These are phyloP conservation scores for Gonatopus flavifemur DNA, from an alignment of 1,140 invertebrate species.

Conservation along the genomic window DNA sequence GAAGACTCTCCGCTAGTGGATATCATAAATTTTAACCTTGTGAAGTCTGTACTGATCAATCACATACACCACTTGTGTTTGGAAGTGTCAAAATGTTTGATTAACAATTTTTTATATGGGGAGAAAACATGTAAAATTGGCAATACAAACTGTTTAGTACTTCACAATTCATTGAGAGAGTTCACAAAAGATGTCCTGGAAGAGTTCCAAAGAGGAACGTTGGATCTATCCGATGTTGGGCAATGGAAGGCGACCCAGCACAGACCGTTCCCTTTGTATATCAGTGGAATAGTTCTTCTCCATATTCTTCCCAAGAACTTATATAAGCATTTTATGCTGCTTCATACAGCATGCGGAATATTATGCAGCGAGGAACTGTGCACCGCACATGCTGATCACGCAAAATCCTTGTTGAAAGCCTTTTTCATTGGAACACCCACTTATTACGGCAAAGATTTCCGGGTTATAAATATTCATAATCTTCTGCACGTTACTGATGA, in stretches of 20 bases:
- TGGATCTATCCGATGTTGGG: conserved; percentile 4
- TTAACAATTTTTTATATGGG: neutral
- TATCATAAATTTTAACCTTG: too few species aligned
- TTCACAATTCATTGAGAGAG: neutral
- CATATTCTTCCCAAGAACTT: conserved; percentile 3
- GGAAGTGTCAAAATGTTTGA: conserved; percentile 4
- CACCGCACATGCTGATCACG: neutral
- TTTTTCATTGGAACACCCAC: conserved; percentile 9
- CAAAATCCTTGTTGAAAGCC: conserved; percentile 2
- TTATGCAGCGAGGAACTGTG: neutral
- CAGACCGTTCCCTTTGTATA: conserved; percentile 16
- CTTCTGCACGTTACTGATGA: conserved; percentile 12
- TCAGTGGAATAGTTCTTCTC: conserved; percentile 6
- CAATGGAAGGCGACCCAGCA: conserved; percentile 22
- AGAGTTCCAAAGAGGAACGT: conserved; percentile 18
- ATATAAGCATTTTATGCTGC: conserved; percentile 18
- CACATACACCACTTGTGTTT: conserved; percentile 10
- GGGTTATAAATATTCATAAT: conserved; percentile 19
- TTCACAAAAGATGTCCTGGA: conserved; percentile 1
- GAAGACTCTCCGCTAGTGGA: too few species aligned
- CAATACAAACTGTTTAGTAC: neutral
- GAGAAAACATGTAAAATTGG: neutral
- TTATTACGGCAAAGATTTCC: conserved; percentile 7
- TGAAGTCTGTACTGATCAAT: conserved; percentile 14
- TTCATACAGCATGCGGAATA: conserved; percentile 14